Base-by-base conservation (phyloP, 2,113 vertebrate species). In the Rhinoptilus africanus region DNA sequence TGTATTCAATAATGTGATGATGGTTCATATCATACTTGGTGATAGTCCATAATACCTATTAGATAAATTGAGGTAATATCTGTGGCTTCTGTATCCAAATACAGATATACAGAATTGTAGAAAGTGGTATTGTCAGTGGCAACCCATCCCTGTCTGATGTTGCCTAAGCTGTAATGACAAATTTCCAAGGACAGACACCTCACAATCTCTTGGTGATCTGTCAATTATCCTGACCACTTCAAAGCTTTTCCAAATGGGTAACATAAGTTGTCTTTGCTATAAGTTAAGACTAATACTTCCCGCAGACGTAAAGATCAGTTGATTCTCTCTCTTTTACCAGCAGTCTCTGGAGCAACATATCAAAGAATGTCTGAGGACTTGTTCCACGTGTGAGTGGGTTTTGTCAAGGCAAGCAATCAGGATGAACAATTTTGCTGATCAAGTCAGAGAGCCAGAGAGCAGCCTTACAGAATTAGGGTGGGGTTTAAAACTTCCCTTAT, bases 311-410 rank as follows among this genome's bases (percentile, higher is more conserved):
- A 66, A 72, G 17, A 45, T 62, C 9, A 8, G 6, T 62, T 85
- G 85, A 41, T 72, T 85, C 10, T 75, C 26, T 66, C 28, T 4
- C 20, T 75, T 28, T 79, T 75, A n/a, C 24, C 4, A 67, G 9
- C 30, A 91, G 34, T 34, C 12, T 78, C 39, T 85, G 64, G 37
- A 92, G 78, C 21, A 64, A 28, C 3, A 4, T n/a, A 4, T 34
- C 13, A 63, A 56, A 79, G 71, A 66, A 26, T 17, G 54, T 18
- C 19, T 35, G 45, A 56, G 35, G 23, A 22, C 2, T 51, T 68
- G 6, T 76, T 48, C 74, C 32, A 6, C 0, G 0, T 35, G 18
- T 27, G 45, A 39, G 48, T 37, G n/a, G 26, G 32, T 12, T 88
- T 82, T 72, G 63, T 63, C 56, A 68, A 43, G 56, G 3, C 71